These are phyloP conservation scores for Ammodytes marinus DNA, from an alignment of 2,113 vertebrate genomes.

Conservation along the genomic window DNA sequence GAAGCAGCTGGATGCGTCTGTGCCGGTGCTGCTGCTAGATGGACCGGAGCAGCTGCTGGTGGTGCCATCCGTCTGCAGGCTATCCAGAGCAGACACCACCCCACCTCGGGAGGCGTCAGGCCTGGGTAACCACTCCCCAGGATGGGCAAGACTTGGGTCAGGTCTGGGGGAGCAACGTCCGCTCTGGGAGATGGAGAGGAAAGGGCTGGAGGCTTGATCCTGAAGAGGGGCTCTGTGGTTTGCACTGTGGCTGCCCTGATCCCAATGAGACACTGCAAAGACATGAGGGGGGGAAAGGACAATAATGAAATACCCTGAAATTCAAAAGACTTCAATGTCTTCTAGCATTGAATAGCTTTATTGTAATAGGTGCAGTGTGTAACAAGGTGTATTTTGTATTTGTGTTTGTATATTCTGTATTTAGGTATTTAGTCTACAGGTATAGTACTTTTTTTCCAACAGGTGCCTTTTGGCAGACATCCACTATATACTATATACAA, in stretches of 20 bases:
- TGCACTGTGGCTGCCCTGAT: slow-evolving; percentile 42
- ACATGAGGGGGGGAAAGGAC: not conserved
- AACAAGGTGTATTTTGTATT: too few relatives aligned
- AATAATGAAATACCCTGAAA: not conserved
- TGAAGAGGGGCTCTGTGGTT: slow-evolving; percentile 55
- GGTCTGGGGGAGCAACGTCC: slow-evolving; percentile 67
- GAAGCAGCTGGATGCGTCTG: slow-evolving; percentile 44
- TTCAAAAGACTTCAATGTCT: not conserved
- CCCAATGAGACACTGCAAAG: slow-evolving; percentile 70
- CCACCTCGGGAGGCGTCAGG: slow-evolving; percentile 50
- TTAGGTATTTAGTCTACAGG: too few relatives aligned
- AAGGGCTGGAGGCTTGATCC: slow-evolving; percentile 61
- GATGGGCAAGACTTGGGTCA: slow-evolving; percentile 63
- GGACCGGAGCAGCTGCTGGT: slow-evolving; percentile 63
- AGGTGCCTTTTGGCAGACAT: too few relatives aligned
- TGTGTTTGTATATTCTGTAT: too few relatives aligned
- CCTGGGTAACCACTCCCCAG: slow-evolving; percentile 69
- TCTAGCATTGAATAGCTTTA: not conserved
- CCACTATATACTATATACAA: too few relatives aligned
- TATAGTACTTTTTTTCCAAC: too few relatives aligned
- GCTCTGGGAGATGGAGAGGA: slow-evolving; percentile 71
- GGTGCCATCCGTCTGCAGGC: slow-evolving; percentile 59
- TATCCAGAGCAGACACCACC: slow-evolving; percentile 56
- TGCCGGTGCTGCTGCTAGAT: slow-evolving; percentile 34
- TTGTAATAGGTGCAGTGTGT: too few relatives aligned